These are phyloP conservation scores for Columba guinea DNA, from an alignment of 2,797 vertebrate species.

Conservation along the genomic window DNA sequence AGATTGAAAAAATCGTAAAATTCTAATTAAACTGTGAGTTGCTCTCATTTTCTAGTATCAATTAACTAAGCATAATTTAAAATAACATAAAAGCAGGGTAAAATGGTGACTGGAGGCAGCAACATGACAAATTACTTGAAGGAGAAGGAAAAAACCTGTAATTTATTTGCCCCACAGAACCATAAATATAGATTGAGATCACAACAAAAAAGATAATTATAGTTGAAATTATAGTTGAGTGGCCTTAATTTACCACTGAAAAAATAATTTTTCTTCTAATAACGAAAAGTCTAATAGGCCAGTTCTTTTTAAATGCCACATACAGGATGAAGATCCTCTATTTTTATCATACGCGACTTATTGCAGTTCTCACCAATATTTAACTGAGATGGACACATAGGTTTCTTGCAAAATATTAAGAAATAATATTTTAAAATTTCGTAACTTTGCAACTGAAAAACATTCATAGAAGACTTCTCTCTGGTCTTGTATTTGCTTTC, in stretches of 20 bases:
- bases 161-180: not conserved
- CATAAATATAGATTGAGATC: not conserved
- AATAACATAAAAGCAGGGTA: constrained; percentile 7
- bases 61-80: constrained; percentile 31
- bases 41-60: constrained; percentile 15
- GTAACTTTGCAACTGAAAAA: not conserved
- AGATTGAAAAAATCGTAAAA: not conserved
- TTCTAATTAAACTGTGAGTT: constrained; percentile 9
- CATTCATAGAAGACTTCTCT: not conserved
- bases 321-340: not conserved
- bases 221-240: not conserved
- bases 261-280: not conserved
- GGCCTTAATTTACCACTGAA: not conserved
- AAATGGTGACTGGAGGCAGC: not conserved
- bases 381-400: not conserved
- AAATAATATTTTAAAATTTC: not conserved
- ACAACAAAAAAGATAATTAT: not conserved
- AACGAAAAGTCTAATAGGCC: not conserved
- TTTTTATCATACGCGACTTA: not conserved
- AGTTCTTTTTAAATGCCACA: not conserved
- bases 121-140: not conserved
- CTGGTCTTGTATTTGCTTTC: not conserved
- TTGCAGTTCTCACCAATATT: not conserved
- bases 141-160: not conserved
- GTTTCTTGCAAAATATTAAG: not conserved